Conservation (phyloP, 1,140 invertebrate species). For the Drosophila varians region DNA sequence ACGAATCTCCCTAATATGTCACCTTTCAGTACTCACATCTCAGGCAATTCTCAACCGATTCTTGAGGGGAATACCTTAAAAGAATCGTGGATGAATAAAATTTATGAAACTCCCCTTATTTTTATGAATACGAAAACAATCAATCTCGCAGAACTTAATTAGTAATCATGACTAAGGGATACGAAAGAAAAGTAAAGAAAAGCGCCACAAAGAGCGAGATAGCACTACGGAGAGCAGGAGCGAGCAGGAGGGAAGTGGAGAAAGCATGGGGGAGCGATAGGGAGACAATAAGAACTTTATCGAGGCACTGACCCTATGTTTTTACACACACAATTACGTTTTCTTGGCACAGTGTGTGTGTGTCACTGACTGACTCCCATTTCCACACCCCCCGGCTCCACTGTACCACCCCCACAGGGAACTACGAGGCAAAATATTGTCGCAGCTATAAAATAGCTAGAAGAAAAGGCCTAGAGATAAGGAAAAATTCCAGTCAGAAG, state of each 20-base stretch:
- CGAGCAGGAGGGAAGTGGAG: background rate
- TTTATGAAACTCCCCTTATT: background rate
- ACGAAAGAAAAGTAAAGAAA: conserved; percentile 2
- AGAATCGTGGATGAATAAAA: background rate
- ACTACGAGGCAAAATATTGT: conserved; percentile 35
- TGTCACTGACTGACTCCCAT: conserved; percentile 1
- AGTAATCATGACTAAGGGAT: conserved; percentile 34
- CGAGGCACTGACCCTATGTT: conserved; percentile 53
- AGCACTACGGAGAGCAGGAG: background rate
- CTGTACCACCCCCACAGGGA: background rate
- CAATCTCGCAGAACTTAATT: conserved; percentile 34
- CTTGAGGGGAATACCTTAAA: background rate
- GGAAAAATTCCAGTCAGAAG: conserved; percentile 2
- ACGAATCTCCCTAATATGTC: no score
- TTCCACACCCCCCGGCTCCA: conserved; percentile 3
- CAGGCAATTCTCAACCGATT: background rate
- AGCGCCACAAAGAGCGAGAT: conserved; percentile 18
- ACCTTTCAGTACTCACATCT: no score
- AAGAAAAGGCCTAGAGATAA: conserved; percentile 47
- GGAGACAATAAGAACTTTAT: conserved; percentile 44
- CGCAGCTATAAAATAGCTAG: conserved; percentile 54
- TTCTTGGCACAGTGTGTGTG: conserved; percentile 1
- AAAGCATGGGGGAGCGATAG: background rate
- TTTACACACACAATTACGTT: conserved; percentile 13
- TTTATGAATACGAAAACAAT: conserved; percentile 2